A percentile compares a stretch with the other conserved stretches of the same genome.
phyloP scores from a whole-genome alignment of 2,797 vertebrate genomes.

The Tinamus major region DNA sequence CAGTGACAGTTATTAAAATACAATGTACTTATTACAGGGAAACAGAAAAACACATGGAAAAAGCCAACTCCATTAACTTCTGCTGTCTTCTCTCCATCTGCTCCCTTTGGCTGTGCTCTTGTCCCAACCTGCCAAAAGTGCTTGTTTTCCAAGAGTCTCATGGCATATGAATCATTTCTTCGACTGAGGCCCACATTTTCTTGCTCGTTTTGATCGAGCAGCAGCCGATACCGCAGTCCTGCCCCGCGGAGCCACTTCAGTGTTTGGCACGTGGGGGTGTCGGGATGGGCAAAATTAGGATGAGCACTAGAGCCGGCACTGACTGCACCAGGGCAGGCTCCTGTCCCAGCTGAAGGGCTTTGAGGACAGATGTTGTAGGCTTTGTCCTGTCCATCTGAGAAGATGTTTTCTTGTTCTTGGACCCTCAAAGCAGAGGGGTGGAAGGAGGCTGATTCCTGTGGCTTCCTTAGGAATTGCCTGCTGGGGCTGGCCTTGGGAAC shows the following conservation, averaged over 20 bases:
- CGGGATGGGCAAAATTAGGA: not conserved
- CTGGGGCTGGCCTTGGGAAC: not conserved
- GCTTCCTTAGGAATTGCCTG: not conserved
- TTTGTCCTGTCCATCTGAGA: not conserved
- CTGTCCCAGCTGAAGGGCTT: not conserved
- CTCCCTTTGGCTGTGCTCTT: slow-evolving; percentile 62
- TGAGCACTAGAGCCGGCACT: fast-evolving
- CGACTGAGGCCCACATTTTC: not conserved
- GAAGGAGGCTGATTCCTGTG: not conserved
- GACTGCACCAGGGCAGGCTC: not conserved
- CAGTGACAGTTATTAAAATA: slow-evolving; percentile 69
- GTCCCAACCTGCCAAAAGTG: slow-evolving; percentile 65
- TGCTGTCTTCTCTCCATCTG: slow-evolving; percentile 75
- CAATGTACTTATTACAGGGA: slow-evolving; percentile 69
- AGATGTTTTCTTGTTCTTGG: not conserved
- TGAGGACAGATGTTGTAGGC: not conserved
- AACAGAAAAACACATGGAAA: slow-evolving; percentile 77
- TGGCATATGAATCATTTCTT: slow-evolving; percentile 25
- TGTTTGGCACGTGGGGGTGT: no score
- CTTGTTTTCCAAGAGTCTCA: slow-evolving; percentile 33
- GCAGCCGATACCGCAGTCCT: not conserved
- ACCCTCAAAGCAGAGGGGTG: not conserved
- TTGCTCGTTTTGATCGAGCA: not conserved
- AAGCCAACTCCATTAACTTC: slow-evolving; percentile 73
- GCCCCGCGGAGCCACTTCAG: fast-evolving